These are phyloP conservation scores for Amiota mariae DNA, from an alignment of 2,888 invertebrate species.

Conservation along the genomic window DNA sequence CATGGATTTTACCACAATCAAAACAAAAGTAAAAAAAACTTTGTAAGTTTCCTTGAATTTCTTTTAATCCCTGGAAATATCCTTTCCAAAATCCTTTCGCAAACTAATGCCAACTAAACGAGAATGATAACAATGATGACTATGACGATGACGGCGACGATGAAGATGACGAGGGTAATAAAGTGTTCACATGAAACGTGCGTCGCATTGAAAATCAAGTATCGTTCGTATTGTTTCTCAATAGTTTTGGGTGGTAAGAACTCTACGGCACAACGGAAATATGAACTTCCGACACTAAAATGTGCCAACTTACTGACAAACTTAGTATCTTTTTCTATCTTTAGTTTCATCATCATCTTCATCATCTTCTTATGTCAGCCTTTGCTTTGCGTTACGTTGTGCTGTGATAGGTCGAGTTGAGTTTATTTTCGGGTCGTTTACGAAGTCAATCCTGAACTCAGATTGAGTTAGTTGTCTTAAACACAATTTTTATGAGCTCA, in stretches of 20 bases:
- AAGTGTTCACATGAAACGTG: conserved; percentile 63
- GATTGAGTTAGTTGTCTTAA: too few species aligned
- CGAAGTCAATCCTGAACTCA: too few species aligned
- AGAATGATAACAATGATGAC: neutral
- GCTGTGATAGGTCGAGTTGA: neutral
- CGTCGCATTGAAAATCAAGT: conserved; percentile 41
- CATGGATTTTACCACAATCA: too few species aligned
- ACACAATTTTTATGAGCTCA: too few species aligned
- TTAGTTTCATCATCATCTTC: too few species aligned
- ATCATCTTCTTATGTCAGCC: too few species aligned
- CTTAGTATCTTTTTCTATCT: too few species aligned
- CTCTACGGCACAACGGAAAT: neutral
- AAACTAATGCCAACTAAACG: neutral
- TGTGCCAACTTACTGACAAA: too few species aligned
- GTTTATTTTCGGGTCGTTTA: neutral
- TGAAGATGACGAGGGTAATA: conserved; percentile 54
- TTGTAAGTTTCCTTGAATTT: neutral
- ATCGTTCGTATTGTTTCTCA: neutral
- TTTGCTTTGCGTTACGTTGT: neutral
- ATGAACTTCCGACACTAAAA: neutral
- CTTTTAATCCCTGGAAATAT: conserved; percentile 22
- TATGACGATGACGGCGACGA: neutral
- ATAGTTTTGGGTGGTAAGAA: conserved; percentile 9
- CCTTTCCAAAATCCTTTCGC: conserved; percentile 32
- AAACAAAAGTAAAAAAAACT: neutral